These are phyloP conservation scores for Talpa occidentalis DNA, from an alignment of 2,113 vertebrate genomes.

Conservation along the genomic window DNA sequence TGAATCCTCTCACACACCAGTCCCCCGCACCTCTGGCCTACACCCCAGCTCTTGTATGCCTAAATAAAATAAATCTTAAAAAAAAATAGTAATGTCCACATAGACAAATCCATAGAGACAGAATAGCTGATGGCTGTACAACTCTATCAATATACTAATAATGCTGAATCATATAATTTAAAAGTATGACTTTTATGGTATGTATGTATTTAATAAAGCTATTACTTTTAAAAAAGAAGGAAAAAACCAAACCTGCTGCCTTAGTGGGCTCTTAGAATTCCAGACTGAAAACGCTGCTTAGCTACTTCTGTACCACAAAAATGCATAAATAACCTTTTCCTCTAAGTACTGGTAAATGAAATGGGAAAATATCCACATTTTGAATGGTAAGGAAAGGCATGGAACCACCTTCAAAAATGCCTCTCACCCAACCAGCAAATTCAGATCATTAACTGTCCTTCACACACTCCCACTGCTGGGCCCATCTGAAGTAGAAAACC, in stretches of 20 bases:
- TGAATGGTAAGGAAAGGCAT: neutral
- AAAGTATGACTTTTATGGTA: neutral
- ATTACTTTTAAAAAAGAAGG: neutral
- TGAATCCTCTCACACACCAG: no score
- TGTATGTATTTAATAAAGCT: neutral
- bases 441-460: neutral
- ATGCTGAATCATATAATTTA: neutral
- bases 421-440: neutral
- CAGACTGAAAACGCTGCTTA: conserved; percentile 49
- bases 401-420: neutral
- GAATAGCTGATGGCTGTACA: neutral
- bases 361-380: neutral
- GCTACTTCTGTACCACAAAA: conserved; percentile 13
- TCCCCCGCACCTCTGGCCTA: no score
- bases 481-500: neutral
- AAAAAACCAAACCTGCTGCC: neutral
- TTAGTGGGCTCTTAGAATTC: conserved; percentile 54
- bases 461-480: neutral
- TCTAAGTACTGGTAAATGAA: neutral
- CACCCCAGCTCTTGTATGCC: no score
- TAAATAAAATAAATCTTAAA: no score
- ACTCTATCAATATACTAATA: neutral
- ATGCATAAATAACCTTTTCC: conserved; percentile 8
- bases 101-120: neutral
- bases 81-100: neutral